These are phyloP conservation scores for Alectoris magna DNA, from an alignment of 2,797 vertebrate species.

Conservation along the genomic window DNA sequence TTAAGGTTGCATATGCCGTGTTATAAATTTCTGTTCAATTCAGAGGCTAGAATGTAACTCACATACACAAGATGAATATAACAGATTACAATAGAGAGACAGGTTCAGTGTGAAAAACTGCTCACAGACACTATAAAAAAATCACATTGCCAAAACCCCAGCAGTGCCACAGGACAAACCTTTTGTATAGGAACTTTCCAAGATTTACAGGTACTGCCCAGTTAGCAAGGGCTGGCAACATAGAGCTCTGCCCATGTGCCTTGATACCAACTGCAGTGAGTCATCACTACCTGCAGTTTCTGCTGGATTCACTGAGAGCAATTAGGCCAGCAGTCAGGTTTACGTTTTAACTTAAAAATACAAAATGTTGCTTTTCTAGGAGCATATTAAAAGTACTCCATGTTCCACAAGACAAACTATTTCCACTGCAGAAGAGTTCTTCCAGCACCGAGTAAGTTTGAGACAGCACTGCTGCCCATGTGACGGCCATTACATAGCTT, in stretches of 20 bases:
- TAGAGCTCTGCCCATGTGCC: not conserved
- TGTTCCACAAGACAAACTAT: not conserved
- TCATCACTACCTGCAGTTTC: conserved; percentile 15
- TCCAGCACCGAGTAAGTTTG: not conserved
- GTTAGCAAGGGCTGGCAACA: not conserved
- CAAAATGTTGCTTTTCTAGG: not conserved
- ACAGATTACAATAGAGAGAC: not conserved
- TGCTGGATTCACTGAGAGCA: not conserved
- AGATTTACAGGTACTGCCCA: not conserved
- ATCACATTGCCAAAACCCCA: not conserved
- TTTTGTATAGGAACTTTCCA: not conserved
- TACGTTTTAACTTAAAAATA: conserved; percentile 12
- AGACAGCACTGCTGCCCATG: not conserved
- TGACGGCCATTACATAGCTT: not conserved
- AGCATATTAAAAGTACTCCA: not conserved
- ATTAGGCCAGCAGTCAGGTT: conserved; percentile 3
- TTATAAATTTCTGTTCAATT: not conserved
- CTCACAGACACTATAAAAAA: not conserved
- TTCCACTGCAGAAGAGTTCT: not conserved
- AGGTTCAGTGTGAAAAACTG: not conserved
- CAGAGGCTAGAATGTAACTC: not conserved
- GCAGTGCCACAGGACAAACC: not conserved
- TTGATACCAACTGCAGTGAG: not conserved
- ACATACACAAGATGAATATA: not conserved
- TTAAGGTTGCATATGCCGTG: not conserved